Percentiles rank a stretch among this genome's conserved stretches.
Evolutionary conservation across 2,888 invertebrate species (phyloP).

Genomic region (Heliconius charithonia): DNA sequence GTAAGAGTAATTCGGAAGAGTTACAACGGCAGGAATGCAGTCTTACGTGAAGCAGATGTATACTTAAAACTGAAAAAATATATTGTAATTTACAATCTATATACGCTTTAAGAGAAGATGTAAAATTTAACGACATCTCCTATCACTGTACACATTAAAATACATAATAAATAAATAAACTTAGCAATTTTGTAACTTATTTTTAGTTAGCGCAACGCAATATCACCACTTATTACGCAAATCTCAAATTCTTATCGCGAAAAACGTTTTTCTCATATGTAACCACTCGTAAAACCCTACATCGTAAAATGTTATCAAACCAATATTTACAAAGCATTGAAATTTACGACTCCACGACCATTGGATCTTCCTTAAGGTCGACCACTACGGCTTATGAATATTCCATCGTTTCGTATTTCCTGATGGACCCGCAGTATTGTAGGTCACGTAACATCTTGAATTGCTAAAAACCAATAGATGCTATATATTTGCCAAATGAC

Average conservation of each 20-base stretch:
- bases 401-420: conserved; percentile 38
- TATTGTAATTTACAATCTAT: not conserved
- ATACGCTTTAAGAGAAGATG: not conserved
- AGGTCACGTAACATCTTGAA: conserved; percentile 27
- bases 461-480: conserved; percentile 14
- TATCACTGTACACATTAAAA: conserved; percentile 15
- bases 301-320: conserved; percentile 29
- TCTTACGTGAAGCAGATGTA: too few species aligned
- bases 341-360: conserved; percentile 20
- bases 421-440: conserved; percentile 23
- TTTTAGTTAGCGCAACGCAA: conserved; percentile 1
- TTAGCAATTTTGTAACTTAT: conserved; percentile 14
- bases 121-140: conserved; percentile 8
- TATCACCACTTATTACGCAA: conserved; percentile 36
- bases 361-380: conserved; percentile 38
- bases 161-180: conserved; percentile 14
- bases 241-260: conserved; percentile 40
- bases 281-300: conserved; percentile 39
- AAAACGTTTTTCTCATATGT: conserved; percentile 41
- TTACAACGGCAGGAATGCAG: too few species aligned
- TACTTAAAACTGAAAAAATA: not conserved
- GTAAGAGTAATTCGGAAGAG: too few species aligned
- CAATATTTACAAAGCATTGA: conserved; percentile 33
- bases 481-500: conserved; percentile 16
- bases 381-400: conserved; percentile 41